These are phyloP conservation scores for Paramisgurnus dabryanus DNA, from an alignment of 2,113 vertebrate genomes.

Conservation along the genomic window DNA sequence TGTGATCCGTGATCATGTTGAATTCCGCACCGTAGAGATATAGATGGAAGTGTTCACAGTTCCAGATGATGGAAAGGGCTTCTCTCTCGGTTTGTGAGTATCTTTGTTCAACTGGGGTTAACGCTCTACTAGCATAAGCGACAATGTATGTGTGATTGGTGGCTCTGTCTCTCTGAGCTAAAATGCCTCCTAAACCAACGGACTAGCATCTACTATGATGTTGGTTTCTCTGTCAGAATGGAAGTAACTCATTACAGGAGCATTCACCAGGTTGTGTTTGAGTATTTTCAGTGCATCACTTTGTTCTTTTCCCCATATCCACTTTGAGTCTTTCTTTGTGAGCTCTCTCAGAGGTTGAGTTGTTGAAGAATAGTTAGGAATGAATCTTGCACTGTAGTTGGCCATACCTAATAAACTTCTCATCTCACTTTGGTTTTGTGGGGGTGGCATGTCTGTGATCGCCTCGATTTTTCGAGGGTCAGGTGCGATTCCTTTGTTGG, in stretches of 20 bases:
- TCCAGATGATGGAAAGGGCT: not conserved
- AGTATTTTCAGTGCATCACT: not conserved
- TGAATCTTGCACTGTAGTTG: not conserved
- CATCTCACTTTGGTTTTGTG: not conserved
- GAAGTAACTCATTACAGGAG: not conserved
- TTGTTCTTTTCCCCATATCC: not conserved
- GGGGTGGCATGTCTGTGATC: not conserved
- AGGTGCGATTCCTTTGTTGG: not conserved
- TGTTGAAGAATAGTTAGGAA: not conserved
- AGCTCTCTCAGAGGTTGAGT: slow-evolving; percentile 6
- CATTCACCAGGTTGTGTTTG: not conserved
- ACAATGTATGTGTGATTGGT: not conserved
- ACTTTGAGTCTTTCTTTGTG: not conserved
- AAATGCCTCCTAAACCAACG: not conserved
- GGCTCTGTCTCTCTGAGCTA: not conserved
- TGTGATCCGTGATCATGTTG: slow-evolving; percentile 12
- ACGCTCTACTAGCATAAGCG: not conserved
- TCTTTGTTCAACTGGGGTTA: not conserved
- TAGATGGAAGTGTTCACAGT: not conserved
- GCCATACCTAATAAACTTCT: not conserved
- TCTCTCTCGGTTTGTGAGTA: slow-evolving; percentile 3
- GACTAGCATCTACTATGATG: not conserved
- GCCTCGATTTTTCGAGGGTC: not conserved
- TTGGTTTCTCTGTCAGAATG: slow-evolving; percentile 9
- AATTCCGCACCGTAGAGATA: not conserved